Base-by-base conservation (phyloP, 2,797 vertebrate genomes). In the Lepus townsendii region DNA sequence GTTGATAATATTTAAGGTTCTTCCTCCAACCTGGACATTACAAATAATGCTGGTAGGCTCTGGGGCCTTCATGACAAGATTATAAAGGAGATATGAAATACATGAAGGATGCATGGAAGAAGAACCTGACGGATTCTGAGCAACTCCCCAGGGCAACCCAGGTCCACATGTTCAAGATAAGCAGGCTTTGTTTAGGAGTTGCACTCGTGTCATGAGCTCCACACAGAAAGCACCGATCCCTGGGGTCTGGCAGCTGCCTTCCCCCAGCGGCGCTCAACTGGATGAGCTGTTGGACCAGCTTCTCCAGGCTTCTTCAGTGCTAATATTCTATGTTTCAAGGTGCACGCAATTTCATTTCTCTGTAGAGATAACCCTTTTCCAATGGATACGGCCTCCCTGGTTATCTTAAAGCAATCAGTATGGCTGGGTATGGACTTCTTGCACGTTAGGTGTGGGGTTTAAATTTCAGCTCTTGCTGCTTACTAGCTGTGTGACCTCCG, bases 211-310 rank as follows among this genome's bases (percentile, higher is more conserved):
- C 24, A 8, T 0, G 9, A 30, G 32, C 38, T 30, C 60, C 38
- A 82, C 32, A 24, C 27, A 7, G 10, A n/a, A 32, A 24, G 57
- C 62, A 47, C 30, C 27, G 27, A 77, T 42, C 69, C 38, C 32
- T 3, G 52, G 26, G 76, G 5, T 1, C 35, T 0, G 17, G 54
- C 4, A 32, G 87, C 72, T 42, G 35, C 6, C 54, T 7, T 1
- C 16, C 16, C 30, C n/a, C 8, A 17, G 24, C 19, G 3, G 7
- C 0, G 27, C 22, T 84, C 3, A 1, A 7, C 35, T 7, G 0
- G 3, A n/a, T 3, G 38, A 32, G 12, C 0, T 62, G 5, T 30
- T 19, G 14, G 32, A 9, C 22, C 2, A 3, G 63, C 62, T 79
- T 60, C 6, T 27, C 50, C 24, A 4, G 26, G 30, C 42, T 72